phyloP scores from a whole-genome alignment of 2,888 invertebrate genomes.

The Serripes groenlandicus region DNA sequence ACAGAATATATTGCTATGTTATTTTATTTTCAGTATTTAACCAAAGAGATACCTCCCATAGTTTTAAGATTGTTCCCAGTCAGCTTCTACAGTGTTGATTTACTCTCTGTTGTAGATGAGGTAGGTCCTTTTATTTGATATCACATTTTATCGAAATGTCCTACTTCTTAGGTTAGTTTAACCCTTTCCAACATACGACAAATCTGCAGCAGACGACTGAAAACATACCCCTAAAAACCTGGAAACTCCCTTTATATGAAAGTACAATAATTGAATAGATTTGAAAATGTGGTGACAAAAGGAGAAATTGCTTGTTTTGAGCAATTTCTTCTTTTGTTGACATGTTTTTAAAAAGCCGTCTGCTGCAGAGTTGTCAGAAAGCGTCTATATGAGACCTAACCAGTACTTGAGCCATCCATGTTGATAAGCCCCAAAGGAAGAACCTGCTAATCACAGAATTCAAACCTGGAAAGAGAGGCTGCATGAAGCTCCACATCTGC shows the following conservation, averaged over 20 bases:
- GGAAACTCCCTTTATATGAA: too few relatives aligned
- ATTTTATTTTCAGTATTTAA: constrained; percentile 70
- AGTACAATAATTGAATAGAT: too few relatives aligned
- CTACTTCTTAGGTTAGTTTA: not conserved
- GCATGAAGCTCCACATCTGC: too few relatives aligned
- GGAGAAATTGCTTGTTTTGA: not conserved
- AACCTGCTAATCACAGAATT: too few relatives aligned
- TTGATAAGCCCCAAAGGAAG: too few relatives aligned
- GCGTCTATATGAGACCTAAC: too few relatives aligned
- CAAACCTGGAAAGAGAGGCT: too few relatives aligned
- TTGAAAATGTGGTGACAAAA: not conserved
- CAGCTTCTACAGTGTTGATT: constrained; percentile 68
- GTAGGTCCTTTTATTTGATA: constrained; percentile 37
- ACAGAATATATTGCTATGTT: too few relatives aligned
- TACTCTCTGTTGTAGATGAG: constrained; percentile 73
- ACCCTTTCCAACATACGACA: not conserved
- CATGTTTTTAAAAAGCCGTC: not conserved
- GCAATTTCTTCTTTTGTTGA: not conserved
- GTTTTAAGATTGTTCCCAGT: constrained; percentile 69
- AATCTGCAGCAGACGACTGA: not conserved
- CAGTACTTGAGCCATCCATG: too few relatives aligned
- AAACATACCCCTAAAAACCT: too few relatives aligned
- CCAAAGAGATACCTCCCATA: constrained; percentile 67
- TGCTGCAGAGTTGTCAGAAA: not conserved
- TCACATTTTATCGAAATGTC: not conserved